phyloP scores from a whole-genome alignment of 1,140 invertebrate species.

The Pseudomyrmex gracilis region DNA sequence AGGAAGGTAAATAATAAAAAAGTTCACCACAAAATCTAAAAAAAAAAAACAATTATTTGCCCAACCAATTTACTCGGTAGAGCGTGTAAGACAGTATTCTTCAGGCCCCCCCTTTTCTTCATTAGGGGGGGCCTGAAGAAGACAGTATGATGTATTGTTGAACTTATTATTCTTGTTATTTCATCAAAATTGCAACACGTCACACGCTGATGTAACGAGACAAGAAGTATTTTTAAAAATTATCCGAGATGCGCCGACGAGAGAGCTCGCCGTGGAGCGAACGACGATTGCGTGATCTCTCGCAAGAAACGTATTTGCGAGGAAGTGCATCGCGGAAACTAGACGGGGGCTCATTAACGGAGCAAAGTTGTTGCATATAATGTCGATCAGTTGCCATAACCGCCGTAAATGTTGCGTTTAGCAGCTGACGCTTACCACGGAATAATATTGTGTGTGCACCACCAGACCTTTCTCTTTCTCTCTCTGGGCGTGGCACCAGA shows the following conservation, averaged over 20 bases:
- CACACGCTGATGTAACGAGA: no score
- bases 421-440: conserved; percentile 58
- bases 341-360: conserved; percentile 33
- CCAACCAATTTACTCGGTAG: no score
- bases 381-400: conserved; percentile 34
- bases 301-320: background rate
- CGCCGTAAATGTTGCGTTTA: conserved; percentile 31
- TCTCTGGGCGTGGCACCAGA: conserved; percentile 71
- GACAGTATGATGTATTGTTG: no score
- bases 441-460: conserved; percentile 61
- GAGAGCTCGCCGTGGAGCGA: background rate
- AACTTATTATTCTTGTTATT: background rate
- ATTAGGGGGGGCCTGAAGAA: no score
- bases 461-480: conserved; percentile 28
- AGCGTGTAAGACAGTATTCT: no score
- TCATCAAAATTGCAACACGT: background rate
- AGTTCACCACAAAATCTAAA: no score
- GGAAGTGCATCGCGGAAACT: conserved; percentile 11
- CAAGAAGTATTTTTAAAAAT: background rate
- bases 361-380: conserved; percentile 34
- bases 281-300: conserved; percentile 24
- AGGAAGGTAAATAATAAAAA: no score
- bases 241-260: background rate
- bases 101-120: no score
- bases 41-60: no score